Conservation (phyloP, 2,797 vertebrate genomes). For the Acanthopagrus latus region DNA sequence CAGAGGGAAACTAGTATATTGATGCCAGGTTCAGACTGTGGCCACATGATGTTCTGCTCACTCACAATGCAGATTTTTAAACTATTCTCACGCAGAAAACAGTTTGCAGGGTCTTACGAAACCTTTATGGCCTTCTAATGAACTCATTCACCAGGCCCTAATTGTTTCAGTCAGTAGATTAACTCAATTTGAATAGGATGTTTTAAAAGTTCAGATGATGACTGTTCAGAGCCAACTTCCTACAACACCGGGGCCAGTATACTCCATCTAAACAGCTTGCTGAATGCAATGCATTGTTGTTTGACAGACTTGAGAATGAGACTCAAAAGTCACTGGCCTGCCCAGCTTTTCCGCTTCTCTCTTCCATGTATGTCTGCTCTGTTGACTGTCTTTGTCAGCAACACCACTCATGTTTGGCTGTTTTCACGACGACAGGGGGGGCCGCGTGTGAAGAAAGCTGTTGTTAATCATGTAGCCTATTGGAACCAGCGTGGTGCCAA, state of each 20-base stretch:
- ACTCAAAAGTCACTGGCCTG: no score
- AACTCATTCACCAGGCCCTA: neutral
- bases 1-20: slow-evolving; percentile 5
- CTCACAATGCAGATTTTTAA: neutral
- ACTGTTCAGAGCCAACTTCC: neutral
- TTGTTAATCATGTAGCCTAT: no score
- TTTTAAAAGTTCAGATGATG: neutral
- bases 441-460: no score
- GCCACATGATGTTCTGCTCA: slow-evolving; percentile 21
- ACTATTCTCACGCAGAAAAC: neutral
- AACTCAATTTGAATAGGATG: neutral
- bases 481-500: no score
- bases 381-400: no score
- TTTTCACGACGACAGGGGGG: no score
- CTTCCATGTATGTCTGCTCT: no score
- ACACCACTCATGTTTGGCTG: no score
- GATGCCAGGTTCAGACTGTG: slow-evolving; percentile 35
- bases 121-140: neutral
- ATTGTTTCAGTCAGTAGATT: neutral
- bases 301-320: no score
- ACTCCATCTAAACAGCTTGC: neutral
- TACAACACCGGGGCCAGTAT: neutral
- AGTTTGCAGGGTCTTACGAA: neutral
- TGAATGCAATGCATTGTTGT: no score
- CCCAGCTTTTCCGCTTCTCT: no score